Evolutionary conservation across 2,113 vertebrate species (phyloP), one percentile per base, ranked within the genome.

Genomic region (Bos javanicus): DNA sequence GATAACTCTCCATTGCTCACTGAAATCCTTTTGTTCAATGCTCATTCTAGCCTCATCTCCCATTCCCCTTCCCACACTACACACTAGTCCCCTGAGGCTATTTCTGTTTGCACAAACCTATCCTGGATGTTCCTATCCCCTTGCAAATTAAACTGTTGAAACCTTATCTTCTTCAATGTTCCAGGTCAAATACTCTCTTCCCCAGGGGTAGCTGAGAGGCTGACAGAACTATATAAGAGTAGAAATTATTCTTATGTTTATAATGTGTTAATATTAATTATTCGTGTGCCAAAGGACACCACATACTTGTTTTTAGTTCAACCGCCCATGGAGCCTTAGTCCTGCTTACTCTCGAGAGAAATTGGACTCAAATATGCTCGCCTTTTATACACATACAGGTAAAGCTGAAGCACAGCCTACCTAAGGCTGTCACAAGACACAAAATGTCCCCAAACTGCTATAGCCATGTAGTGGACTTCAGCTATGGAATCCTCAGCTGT

Each of bases 231-330:
- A n/a, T 50, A 7, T 57, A 88, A 91, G 52, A 95, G 71, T 54
- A 64, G 91, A 93, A 94, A 52, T 82, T 88, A 89, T 67, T 39
- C 50, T 93, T 33, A 19, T 84, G 56, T 86, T 91, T 89, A 88
- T 94, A 76, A 57, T 10, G 9, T n/a, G 78, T 93, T 93, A 95
- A 96, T 97, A 83, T 90, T 90, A 95, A 93, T 96, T 97, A 97
- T 96, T 96, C n/a, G 93, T 78, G 16, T 91, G 33, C 71, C 33
- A 90, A 67, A 36, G 30, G 39, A 81, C 80, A 92, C 26, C 76
- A 94, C 85, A 76, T 23, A 80, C 83, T 62, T 59, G 10, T 23
- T 96, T 97, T 95, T 30, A 91, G 78, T 91, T 94, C 54, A 93
- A 23, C 28, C 28, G 52, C 50, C 54, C 15, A 78, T 33, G 87